Conservation (phyloP, 2,888 invertebrate species). For the Sinopyrophorus schimmeli region DNA sequence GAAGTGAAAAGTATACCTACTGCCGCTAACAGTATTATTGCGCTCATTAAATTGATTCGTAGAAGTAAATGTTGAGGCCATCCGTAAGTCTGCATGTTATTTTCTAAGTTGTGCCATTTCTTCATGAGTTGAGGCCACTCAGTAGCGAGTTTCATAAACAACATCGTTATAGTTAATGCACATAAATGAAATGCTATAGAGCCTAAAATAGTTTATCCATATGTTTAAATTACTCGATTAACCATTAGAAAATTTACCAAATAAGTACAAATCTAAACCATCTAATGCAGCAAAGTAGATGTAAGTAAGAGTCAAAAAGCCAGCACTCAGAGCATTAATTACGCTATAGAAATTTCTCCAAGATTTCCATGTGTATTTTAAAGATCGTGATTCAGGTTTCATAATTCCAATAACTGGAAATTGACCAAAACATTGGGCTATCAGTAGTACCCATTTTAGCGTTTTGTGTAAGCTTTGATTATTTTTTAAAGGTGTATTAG, state of each 20-base stretch:
- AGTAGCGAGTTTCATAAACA: constrained; percentile 58
- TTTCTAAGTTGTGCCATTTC: constrained; percentile 53
- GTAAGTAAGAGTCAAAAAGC: constrained; percentile 1
- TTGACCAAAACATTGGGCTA: constrained; percentile 33
- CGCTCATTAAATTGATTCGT: constrained; percentile 49
- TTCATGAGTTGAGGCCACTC: constrained; percentile 55
- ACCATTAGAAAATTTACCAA: too few relatives aligned
- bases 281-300: neutral
- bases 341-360: constrained; percentile 18
- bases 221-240: too few relatives aligned
- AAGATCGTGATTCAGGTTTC: constrained; percentile 3
- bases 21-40: constrained; percentile 48
- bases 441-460: constrained; percentile 25
- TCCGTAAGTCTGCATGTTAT: constrained; percentile 45
- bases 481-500: too few relatives aligned
- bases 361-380: constrained; percentile 30
- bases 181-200: constrained; percentile 61
- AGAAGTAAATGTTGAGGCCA: constrained; percentile 39
- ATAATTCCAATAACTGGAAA: constrained; percentile 30
- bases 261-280: constrained; percentile 5
- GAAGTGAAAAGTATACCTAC: constrained; percentile 49
- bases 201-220: too few relatives aligned
- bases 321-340: neutral
- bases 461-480: constrained; percentile 10
- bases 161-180: constrained; percentile 57